Conservation (phyloP, 2,888 invertebrate species). For the Thecophora atra region DNA sequence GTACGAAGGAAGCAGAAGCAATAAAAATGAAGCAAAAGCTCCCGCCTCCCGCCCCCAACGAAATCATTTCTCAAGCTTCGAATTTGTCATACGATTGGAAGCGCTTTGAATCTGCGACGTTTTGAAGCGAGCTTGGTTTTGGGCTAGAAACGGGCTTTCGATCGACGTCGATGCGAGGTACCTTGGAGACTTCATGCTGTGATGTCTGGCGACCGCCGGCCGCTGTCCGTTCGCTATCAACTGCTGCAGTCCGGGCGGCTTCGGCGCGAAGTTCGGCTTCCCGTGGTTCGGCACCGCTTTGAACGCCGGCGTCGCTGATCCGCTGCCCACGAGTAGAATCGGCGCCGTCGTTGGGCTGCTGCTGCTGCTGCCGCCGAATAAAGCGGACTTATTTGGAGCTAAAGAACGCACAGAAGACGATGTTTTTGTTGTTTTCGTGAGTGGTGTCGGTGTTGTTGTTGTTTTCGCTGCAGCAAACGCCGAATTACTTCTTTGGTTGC, state of each 20-base stretch:
- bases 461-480: conserved; percentile 3
- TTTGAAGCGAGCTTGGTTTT: too few species aligned
- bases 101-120: too few species aligned
- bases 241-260: conserved; percentile 74
- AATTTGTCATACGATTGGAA: too few species aligned
- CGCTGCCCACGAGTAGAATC: conserved; percentile 17
- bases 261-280: conserved; percentile 85
- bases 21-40: too few species aligned
- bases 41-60: too few species aligned
- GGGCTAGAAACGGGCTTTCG: background rate
- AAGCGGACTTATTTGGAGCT: conserved; percentile 63
- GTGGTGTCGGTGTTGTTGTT: conserved; percentile 23
- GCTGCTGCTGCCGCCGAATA: conserved; percentile 55
- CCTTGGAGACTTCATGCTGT: conserved; percentile 85
- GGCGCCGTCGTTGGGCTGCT: conserved; percentile 42
- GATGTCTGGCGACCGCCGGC: conserved; percentile 75
- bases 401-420: conserved; percentile 52
- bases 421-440: conserved; percentile 21
- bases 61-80: too few species aligned
- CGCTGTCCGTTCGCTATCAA: conserved; percentile 61
- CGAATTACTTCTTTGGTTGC: background rate
- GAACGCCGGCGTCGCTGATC: conserved; percentile 46
- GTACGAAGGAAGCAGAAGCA: too few species aligned
- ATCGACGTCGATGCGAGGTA: conserved; percentile 60
- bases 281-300: conserved; percentile 70